Evolutionary conservation across 2,888 invertebrate species (phyloP).

Genomic region (Antheraea assamensis): DNA sequence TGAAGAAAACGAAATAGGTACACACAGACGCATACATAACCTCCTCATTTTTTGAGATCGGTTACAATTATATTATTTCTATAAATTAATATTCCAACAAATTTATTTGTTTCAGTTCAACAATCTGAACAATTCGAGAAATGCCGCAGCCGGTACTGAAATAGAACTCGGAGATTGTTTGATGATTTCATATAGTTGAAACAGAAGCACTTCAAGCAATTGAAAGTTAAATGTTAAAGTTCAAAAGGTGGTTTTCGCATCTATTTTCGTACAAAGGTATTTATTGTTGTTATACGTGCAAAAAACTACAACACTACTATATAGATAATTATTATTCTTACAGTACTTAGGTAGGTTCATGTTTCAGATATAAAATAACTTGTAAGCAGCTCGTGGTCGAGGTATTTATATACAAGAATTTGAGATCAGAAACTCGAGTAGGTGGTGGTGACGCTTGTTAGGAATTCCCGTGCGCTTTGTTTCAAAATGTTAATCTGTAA

Average conservation of each 20-base stretch:
- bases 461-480: conserved; percentile 3
- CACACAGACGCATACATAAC: too few relatives aligned
- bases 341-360: background rate
- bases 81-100: background rate
- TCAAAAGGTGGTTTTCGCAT: background rate
- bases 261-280: background rate
- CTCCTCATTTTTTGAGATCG: too few relatives aligned
- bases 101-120: too few relatives aligned
- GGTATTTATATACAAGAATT: conserved; percentile 18
- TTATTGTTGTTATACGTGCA: background rate
- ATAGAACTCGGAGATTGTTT: background rate
- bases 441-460: background rate
- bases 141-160: background rate
- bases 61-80: too few relatives aligned
- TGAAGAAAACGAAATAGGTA: too few relatives aligned
- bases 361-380: background rate
- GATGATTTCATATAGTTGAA: background rate
- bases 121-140: background rate
- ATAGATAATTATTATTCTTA: background rate
- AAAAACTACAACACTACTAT: background rate
- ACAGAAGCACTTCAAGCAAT: background rate
- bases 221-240: background rate
- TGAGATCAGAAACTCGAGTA: conserved; percentile 16
- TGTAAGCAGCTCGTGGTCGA: background rate
- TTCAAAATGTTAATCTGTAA: background rate